phyloP scores from a whole-genome alignment of 1,140 invertebrate genomes.

The Pogonomyrmex barbatus region DNA sequence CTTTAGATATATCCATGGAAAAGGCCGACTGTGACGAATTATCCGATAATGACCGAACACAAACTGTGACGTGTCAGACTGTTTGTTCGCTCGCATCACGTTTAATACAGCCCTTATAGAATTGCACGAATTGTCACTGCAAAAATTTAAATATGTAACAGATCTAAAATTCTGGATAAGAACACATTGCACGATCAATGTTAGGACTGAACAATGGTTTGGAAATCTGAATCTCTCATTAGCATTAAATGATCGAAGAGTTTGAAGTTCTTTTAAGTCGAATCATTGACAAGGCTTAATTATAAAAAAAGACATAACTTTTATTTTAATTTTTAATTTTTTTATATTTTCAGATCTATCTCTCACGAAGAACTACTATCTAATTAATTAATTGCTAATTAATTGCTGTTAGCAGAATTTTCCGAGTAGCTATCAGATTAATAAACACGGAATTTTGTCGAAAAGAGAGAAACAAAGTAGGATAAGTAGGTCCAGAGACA shows the following conservation, averaged over 20 bases:
- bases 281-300: neutral
- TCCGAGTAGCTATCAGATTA: conserved; percentile 24
- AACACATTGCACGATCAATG: neutral
- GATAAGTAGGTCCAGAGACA: too few species aligned
- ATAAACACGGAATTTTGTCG: neutral
- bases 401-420: conserved; percentile 60
- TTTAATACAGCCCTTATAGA: neutral
- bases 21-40: neutral
- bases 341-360: neutral
- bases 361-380: neutral
- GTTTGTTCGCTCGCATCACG: neutral
- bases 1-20: neutral
- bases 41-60: neutral
- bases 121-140: neutral
- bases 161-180: neutral
- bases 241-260: neutral
- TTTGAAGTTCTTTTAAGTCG: too few species aligned
- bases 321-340: neutral
- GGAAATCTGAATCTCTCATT: neutral
- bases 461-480: too few species aligned
- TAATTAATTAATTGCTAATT: conserved; percentile 70
- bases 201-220: neutral
- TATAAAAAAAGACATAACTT: neutral
- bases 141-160: neutral
- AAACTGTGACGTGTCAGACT: neutral